These are phyloP conservation scores for Siniperca chuatsi DNA, from an alignment of 2,113 vertebrate genomes.

Conservation along the genomic window DNA sequence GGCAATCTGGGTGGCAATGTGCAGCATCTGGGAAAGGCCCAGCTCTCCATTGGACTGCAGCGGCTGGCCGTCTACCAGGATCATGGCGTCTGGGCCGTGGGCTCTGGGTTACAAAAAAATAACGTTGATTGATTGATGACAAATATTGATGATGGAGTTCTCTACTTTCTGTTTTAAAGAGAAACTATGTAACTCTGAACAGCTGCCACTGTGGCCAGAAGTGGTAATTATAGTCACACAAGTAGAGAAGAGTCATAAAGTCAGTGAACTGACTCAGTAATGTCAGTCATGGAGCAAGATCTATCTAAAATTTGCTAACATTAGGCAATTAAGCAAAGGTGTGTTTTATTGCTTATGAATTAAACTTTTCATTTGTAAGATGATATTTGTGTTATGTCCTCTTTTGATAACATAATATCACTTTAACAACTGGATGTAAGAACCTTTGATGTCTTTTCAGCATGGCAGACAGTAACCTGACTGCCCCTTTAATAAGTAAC, in stretches of 20 bases:
- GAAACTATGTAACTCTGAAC: background rate
- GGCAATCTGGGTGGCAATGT: slow-evolving; percentile 96
- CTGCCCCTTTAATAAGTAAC: slow-evolving; percentile 17
- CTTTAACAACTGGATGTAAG: background rate
- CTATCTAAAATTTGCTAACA: background rate
- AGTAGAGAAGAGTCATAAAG: background rate
- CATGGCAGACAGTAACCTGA: slow-evolving; percentile 1
- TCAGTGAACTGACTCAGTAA: background rate
- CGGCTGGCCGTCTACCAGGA: slow-evolving; percentile 96
- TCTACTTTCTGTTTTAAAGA: background rate
- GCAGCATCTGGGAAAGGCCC: slow-evolving; percentile 97
- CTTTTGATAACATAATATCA: background rate
- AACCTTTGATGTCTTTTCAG: background rate
- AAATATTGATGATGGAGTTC: background rate
- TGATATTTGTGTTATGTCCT: background rate
- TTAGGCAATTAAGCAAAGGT: background rate
- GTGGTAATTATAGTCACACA: background rate
- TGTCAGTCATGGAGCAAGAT: background rate
- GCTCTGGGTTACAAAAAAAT: slow-evolving; percentile 83
- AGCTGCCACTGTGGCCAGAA: background rate
- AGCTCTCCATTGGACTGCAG: slow-evolving; percentile 95
- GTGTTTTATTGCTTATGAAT: background rate
- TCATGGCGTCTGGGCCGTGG: slow-evolving; percentile 96
- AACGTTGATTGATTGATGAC: background rate
- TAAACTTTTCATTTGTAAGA: background rate